phyloP scores from a whole-genome alignment of 2,888 invertebrate genomes.

The Caenorhabditis virilis region DNA sequence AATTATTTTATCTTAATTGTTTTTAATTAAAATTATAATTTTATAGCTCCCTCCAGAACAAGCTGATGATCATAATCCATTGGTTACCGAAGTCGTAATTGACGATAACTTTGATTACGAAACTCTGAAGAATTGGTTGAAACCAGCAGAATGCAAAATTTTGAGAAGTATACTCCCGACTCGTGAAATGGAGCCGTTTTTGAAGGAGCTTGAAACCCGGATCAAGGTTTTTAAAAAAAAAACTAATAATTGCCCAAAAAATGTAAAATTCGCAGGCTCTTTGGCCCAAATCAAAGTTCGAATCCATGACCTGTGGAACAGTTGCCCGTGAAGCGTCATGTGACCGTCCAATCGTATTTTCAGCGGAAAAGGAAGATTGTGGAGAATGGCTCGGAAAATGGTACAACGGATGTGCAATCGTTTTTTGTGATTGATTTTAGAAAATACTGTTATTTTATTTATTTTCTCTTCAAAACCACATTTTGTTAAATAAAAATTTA shows the following conservation, averaged over 20 bases:
- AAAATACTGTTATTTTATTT: no score
- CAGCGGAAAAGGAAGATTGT: conserved; percentile 39
- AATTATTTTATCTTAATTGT: neutral
- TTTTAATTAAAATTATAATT: neutral
- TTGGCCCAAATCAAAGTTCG: conserved; percentile 27
- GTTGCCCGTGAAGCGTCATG: conserved; percentile 34
- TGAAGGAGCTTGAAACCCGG: conserved; percentile 17
- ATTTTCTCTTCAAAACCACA: no score
- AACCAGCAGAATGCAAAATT: conserved; percentile 19
- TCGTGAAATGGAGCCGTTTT: conserved; percentile 10
- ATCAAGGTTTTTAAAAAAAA: conserved; percentile 15
- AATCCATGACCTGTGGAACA: conserved; percentile 9
- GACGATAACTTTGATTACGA: conserved; percentile 28
- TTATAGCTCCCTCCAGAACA: conserved; percentile 52
- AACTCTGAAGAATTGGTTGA: conserved; percentile 13
- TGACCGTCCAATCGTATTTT: conserved; percentile 39
- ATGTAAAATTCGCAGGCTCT: conserved; percentile 14
- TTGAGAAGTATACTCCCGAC: conserved; percentile 14
- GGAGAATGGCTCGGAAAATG: conserved; percentile 49
- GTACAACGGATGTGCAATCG: conserved; percentile 57
- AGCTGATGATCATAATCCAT: conserved; percentile 46
- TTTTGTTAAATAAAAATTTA: no score
- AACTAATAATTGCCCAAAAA: neutral
- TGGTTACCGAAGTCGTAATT: conserved; percentile 27
- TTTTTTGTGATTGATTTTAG: conserved; percentile 54